A percentile compares a stretch with the other conserved stretches of the same genome.
phyloP scores from a whole-genome alignment of 2,888 invertebrate species.

The Halictus ligatus region DNA sequence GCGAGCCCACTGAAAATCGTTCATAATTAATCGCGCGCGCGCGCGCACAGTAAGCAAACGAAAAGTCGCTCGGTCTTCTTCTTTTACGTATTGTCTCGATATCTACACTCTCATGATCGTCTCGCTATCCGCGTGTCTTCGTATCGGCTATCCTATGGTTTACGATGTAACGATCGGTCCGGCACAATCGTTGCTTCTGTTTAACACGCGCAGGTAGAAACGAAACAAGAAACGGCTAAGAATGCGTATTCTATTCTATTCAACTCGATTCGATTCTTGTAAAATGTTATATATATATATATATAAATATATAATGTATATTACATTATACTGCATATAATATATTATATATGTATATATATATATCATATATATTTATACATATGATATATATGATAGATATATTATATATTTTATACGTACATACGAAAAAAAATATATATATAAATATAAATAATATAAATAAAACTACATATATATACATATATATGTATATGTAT shows the following conservation, averaged over 20 bases:
- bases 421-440: background rate
- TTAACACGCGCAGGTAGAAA: slow-evolving; percentile 40
- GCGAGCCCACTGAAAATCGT: background rate
- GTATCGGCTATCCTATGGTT: background rate
- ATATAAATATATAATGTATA: slow-evolving; percentile 27
- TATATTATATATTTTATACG: background rate
- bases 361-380: background rate
- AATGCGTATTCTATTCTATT: slow-evolving; percentile 72
- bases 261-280: slow-evolving; percentile 73
- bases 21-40: background rate
- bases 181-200: background rate
- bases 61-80: background rate
- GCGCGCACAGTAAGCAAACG: background rate
- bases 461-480: slow-evolving; percentile 50
- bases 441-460: slow-evolving; percentile 39
- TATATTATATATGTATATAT: slow-evolving; percentile 37
- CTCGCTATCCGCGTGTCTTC: background rate
- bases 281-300: slow-evolving; percentile 69
- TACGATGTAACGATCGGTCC: background rate
- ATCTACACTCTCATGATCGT: no score
- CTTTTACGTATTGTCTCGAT: background rate
- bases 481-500: no score
- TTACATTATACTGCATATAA: slow-evolving; percentile 21
- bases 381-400: slow-evolving; percentile 31
- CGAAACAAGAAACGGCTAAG: slow-evolving; percentile 61